Conservation (phyloP, 2,113 vertebrate genomes). For the Hippoglossus stenolepis region DNA sequence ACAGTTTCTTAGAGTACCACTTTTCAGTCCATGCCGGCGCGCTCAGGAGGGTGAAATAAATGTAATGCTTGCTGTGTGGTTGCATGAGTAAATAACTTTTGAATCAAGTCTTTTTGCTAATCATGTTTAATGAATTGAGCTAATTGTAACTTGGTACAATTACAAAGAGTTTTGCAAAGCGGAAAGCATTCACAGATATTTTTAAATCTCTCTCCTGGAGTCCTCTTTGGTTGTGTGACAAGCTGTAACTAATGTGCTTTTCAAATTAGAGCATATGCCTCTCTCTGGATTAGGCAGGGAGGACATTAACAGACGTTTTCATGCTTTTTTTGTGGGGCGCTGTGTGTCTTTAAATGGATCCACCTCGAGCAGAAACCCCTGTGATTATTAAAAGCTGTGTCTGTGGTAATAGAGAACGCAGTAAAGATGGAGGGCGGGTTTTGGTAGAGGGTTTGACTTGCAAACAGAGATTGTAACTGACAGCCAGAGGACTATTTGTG, state of each 20-base stretch:
- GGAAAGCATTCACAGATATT: slow-evolving; percentile 62
- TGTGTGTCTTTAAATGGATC: slow-evolving; percentile 62
- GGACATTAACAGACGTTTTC: slow-evolving; percentile 61
- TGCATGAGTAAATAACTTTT: slow-evolving; percentile 70
- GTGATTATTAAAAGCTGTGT: slow-evolving; percentile 71
- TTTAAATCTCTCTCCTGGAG: slow-evolving; percentile 71
- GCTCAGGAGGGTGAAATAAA: slow-evolving; percentile 45
- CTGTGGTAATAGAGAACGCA: slow-evolving; percentile 48
- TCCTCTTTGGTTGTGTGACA: slow-evolving; percentile 67
- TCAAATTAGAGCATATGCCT: slow-evolving; percentile 69
- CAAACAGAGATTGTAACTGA: slow-evolving; percentile 73
- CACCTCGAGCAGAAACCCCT: slow-evolving; percentile 59
- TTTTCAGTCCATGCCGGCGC: slow-evolving; percentile 51
- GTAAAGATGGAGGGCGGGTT: slow-evolving; percentile 46
- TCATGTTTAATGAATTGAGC: slow-evolving; percentile 76
- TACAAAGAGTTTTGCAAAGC: slow-evolving; percentile 70
- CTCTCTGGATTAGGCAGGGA: slow-evolving; percentile 63
- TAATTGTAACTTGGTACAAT: slow-evolving; percentile 81
- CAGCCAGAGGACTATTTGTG: slow-evolving; percentile 79
- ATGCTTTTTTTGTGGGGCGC: slow-evolving; percentile 29
- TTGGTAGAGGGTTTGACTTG: slow-evolving; percentile 55
- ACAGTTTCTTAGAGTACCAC: slow-evolving; percentile 59
- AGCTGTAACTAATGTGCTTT: slow-evolving; percentile 77
- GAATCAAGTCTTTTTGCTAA: slow-evolving; percentile 66
- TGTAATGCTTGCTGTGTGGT: slow-evolving; percentile 40